phyloP scores from a whole-genome alignment of 2,113 vertebrate species.

The Sclerurus mexicanus region DNA sequence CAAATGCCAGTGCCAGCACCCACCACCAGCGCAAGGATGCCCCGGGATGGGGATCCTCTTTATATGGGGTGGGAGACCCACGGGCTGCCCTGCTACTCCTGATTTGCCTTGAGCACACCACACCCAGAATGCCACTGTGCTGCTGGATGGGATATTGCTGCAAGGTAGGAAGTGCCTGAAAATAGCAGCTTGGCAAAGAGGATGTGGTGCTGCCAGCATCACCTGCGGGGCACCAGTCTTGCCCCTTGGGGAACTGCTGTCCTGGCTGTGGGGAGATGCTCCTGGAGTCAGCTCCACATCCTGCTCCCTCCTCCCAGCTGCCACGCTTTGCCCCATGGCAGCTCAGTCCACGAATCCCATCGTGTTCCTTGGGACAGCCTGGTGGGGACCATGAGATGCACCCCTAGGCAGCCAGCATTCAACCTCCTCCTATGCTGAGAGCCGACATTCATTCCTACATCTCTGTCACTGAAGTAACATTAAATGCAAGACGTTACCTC shows the following conservation, averaged over 20 bases:
- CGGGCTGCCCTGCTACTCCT: fast-evolving
- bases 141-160: background rate
- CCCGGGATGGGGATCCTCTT: background rate
- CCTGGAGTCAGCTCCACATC: fast-evolving
- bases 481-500: background rate
- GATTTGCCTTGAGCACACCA: background rate
- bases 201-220: background rate
- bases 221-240: background rate
- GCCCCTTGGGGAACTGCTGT: background rate
- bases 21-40: background rate
- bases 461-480: background rate
- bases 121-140: background rate
- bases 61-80: background rate
- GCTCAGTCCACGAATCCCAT: background rate
- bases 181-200: background rate
- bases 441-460: fast-evolving
- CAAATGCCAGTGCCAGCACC: background rate
- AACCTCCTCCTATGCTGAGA: fast-evolving
- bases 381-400: fast-evolving
- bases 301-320: background rate
- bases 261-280: background rate
- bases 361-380: too few relatives aligned
- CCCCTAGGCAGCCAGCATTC: background rate
- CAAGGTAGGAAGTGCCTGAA: background rate
- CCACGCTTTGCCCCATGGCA: fast-evolving